Conservation (phyloP, 2,797 vertebrate species). For the Phrynocephalus forsythii region DNA sequence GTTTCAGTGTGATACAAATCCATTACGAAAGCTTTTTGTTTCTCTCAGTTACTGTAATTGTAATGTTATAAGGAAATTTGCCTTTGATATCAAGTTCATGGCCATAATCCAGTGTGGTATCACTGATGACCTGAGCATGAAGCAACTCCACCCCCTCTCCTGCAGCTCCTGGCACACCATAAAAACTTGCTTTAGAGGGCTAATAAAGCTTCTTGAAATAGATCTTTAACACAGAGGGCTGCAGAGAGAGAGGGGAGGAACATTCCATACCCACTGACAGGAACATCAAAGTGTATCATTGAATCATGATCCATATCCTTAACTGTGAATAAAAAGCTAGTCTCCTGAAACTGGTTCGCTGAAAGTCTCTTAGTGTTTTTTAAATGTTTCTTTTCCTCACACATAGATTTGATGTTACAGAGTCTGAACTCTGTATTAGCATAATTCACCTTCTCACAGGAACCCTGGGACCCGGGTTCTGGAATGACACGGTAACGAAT, state of each 20-base stretch:
- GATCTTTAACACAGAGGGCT: too few relatives aligned
- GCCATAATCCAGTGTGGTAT: too few relatives aligned
- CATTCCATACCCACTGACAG: too few relatives aligned
- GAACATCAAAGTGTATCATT: too few relatives aligned
- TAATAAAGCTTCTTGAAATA: too few relatives aligned
- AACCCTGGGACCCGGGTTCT: slow-evolving; percentile 77
- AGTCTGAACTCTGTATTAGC: slow-evolving; percentile 79
- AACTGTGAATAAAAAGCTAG: neutral
- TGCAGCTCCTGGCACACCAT: too few relatives aligned
- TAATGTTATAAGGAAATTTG: neutral
- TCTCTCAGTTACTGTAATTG: neutral
- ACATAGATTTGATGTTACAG: slow-evolving; percentile 82
- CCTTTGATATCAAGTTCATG: neutral
- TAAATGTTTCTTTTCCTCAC: slow-evolving; percentile 74
- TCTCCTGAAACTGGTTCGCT: slow-evolving; percentile 21
- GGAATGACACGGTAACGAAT: slow-evolving; percentile 80
- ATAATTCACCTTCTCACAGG: slow-evolving; percentile 77
- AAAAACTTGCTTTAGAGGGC: too few relatives aligned
- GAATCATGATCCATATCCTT: neutral
- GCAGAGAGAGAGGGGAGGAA: too few relatives aligned
- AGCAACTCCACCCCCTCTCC: too few relatives aligned
- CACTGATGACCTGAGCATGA: too few relatives aligned
- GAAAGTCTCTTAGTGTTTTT: slow-evolving; percentile 57
- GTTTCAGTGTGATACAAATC: neutral
- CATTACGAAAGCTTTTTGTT: neutral